Base-by-base conservation (phyloP, 1,140 invertebrate genomes). In the Platyura marginata region DNA sequence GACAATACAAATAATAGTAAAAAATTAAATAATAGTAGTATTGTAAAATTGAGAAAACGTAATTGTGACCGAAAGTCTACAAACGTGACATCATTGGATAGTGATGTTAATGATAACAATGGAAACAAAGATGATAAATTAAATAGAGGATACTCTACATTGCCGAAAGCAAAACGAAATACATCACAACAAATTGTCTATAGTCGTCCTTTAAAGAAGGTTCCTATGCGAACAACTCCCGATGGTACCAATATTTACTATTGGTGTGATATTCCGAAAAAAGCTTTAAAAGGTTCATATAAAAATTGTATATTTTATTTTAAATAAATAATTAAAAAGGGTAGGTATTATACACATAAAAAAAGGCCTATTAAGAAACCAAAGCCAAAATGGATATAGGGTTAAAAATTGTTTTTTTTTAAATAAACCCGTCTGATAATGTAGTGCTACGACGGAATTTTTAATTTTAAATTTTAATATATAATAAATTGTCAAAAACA, bases 201-300 rank as follows among this genome's bases (percentile, higher is more conserved):
- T 11, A 38, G 51, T 42, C 51, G 53, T 36, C 54, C 57, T 32
- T 25, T 59, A 22, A 61, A 67, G 18, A 53, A 70, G 48, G 77
- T 79, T 34, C 79, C 79, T n/a, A 76, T 76, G 51, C 69, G 78
- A 29, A 71, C 75, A 49, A 81, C 79, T 29, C 76, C 79, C 21
- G 80, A 84, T 64, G 80, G 80, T 48, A 85, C 81, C 21, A 72
- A 75, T 49, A 78, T 85, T 60, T 81, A 80, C 69, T 85, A 83
- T 64, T 83, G 80, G 80, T 85, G 81, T 65, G 81, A 85, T 62
- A 52, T 77, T 51, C 68, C 71, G 45, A 68, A 69, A 46, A 65
- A 65, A 48, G 56, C 55, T 42, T 49, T 53, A 33, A 61, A 67
- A 57, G 71, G 70, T 71, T 62, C 49, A 10, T 33, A 23, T 35